Evolutionary conservation across 2,888 invertebrate species (phyloP).

Genomic region (Iselma pallidipennis): DNA sequence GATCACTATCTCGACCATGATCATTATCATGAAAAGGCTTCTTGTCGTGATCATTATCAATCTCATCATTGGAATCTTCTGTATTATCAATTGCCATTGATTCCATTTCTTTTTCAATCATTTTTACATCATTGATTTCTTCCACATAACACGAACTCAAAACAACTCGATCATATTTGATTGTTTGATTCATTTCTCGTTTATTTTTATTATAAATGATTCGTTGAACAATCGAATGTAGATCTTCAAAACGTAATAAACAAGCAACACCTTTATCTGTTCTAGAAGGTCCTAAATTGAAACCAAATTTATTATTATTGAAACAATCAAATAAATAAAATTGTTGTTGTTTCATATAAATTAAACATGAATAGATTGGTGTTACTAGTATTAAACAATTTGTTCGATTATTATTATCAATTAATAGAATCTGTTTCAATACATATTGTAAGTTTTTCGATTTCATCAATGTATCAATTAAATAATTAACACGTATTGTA

Average conservation of each 20-base stretch:
- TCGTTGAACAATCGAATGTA: slow-evolving; percentile 6
- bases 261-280: slow-evolving; percentile 17
- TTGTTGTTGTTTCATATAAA: neutral
- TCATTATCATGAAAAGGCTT: too few relatives aligned
- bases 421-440: neutral
- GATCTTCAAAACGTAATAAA: slow-evolving; percentile 9
- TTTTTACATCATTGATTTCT: too few relatives aligned
- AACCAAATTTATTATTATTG: neutral
- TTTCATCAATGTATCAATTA: neutral
- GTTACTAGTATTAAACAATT: neutral
- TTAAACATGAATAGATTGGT: neutral
- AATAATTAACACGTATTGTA: neutral
- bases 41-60: too few relatives aligned
- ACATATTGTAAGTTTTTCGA: neutral
- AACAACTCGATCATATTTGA: slow-evolving; percentile 19
- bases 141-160: slow-evolving; percentile 17
- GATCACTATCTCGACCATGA: too few relatives aligned
- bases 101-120: slow-evolving; percentile 4
- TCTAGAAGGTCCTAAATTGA: too few relatives aligned
- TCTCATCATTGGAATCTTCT: too few relatives aligned
- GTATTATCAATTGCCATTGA: neutral
- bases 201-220: slow-evolving; percentile 16
- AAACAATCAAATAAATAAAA: neutral
- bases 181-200: slow-evolving; percentile 7
- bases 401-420: too few relatives aligned